phyloP scores from a whole-genome alignment of 2,888 invertebrate species.

The Leptura quadrifasciata region DNA sequence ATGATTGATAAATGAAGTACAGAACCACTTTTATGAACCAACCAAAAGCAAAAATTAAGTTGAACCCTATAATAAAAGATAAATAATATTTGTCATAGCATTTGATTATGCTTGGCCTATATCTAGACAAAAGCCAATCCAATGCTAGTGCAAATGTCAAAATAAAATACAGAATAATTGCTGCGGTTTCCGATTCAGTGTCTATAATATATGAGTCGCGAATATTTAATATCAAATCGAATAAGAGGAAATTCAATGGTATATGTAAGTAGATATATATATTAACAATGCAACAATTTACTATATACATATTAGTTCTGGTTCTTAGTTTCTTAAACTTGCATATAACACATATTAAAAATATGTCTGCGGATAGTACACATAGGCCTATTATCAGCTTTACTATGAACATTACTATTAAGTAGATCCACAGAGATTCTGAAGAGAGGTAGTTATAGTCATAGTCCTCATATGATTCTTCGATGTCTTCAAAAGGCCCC shows the following conservation, averaged over 20 bases:
- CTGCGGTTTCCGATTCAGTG: background rate
- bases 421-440: background rate
- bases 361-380: slow-evolving; percentile 42
- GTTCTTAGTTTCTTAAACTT: slow-evolving; percentile 43
- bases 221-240: background rate
- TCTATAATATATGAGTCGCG: background rate
- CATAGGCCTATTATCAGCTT: slow-evolving; percentile 36
- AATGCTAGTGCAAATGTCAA: slow-evolving; percentile 35
- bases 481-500: slow-evolving; percentile 44
- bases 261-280: slow-evolving; percentile 5
- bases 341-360: slow-evolving; percentile 43
- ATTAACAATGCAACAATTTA: slow-evolving; percentile 39
- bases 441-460: background rate
- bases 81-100: slow-evolving; percentile 35
- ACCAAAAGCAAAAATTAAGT: slow-evolving; percentile 29
- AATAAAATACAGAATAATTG: background rate
- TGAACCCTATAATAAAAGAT: slow-evolving; percentile 34
- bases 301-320: slow-evolving; percentile 20
- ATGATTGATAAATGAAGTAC: background rate
- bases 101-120: slow-evolving; percentile 28
- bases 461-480: background rate
- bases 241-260: background rate
- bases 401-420: slow-evolving; percentile 34
- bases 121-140: slow-evolving; percentile 47
- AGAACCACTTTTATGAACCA: background rate